Base-by-base conservation (phyloP, 2,888 invertebrate species). In the Parelbella ahira region DNA sequence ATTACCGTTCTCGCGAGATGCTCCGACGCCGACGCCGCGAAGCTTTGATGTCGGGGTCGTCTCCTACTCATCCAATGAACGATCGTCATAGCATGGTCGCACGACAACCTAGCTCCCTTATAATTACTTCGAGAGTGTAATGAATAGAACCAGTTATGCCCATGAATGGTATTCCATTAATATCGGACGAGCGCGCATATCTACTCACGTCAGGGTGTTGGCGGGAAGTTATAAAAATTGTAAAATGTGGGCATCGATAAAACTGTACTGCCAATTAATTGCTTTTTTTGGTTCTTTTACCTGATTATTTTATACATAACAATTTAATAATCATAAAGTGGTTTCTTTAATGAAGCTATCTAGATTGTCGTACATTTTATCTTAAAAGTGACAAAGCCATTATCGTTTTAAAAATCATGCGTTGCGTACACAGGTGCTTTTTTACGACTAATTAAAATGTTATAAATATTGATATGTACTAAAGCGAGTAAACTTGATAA, bases 81-180 rank as follows among this genome's bases (percentile, higher is more conserved):
- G 43, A 37, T 37, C 37, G 37, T 36, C 37, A 44, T 20, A 32
- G 12, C 25, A 44, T 56, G 47, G 56, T 58, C 59, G 54, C 53
- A 63, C 63, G 64, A 72, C 74, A 66, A 72, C 58, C 58, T 61
- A n/a, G n/a, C n/a, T n/a, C 54, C 60, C 39, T 49, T 49, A 51
- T 68, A 74, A 80, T 79, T 79, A 77, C 64, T 19, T 57, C 59
- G 60, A 56, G 54, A 60, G 56, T 23, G 18, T 49, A 54, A 66
- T 56, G 54, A 57, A 53, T 57, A 63, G 56, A 61, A 72, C 69
- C 68, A 53, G 72, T 69, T 71, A 59, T 62, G 56, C 51, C 60
- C 72, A 68, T 69, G 67, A 62, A 71, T 65, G 70, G 72, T 60
- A 61, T 68, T 60, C 55, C 65, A 72, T 77, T 76, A 71, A 69